Evolutionary conservation across 1,140 invertebrate species (phyloP).

Genomic region (Sitophilus oryzae): DNA sequence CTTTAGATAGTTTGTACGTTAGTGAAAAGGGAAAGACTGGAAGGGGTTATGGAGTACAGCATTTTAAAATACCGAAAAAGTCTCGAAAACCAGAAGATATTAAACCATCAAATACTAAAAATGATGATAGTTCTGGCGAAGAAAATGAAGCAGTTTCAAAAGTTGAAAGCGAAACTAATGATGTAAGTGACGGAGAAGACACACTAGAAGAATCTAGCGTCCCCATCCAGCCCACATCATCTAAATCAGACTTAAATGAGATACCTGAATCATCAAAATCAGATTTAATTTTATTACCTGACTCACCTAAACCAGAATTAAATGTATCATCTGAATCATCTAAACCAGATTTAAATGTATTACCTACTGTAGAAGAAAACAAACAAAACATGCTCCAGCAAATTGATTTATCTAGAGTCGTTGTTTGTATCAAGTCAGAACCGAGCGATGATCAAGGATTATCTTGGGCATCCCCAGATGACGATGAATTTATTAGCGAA

Average conservation of each 20-base stretch:
- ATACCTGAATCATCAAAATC: not conserved
- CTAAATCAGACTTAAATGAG: not conserved
- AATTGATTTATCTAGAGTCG: not conserved
- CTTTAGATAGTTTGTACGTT: conserved; percentile 54
- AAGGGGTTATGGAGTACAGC: conserved; percentile 53
- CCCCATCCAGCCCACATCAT: conserved; percentile 1
- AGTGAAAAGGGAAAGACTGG: conserved; percentile 42
- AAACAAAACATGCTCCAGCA: not conserved
- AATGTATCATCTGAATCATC: not conserved
- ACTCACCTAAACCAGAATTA: not conserved
- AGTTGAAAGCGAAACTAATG: not conserved
- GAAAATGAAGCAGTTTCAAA: conserved; percentile 1
- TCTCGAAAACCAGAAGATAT: conserved; percentile 36
- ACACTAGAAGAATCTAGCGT: conserved; percentile 8
- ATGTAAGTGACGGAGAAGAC: conserved; percentile 9
- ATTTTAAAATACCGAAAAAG: conserved; percentile 61
- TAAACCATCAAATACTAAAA: not conserved
- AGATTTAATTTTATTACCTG: not conserved
- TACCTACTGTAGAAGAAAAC: not conserved
- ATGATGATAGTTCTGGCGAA: not conserved
- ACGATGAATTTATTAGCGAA: too few relatives aligned
- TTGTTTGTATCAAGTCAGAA: not conserved
- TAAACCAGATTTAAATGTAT: too few relatives aligned
- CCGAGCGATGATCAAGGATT: too few relatives aligned
- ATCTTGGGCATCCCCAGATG: too few relatives aligned